Conservation (phyloP, 2,113 vertebrate species). For the Ceratotherium simum region DNA sequence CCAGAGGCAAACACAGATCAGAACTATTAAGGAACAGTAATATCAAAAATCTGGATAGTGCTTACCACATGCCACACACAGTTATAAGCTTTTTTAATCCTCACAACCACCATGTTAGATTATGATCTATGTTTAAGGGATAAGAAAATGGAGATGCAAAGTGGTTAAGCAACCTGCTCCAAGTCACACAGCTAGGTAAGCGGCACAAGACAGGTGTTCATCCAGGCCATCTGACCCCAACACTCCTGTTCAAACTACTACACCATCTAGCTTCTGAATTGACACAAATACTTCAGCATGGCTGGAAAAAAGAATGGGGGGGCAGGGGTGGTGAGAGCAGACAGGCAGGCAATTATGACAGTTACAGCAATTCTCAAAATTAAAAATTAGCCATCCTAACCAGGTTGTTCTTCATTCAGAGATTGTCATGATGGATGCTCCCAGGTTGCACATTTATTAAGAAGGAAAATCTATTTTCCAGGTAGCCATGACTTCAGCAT, state of each 20-base stretch:
- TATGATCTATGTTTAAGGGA: neutral
- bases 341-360: neutral
- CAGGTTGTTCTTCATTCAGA: neutral
- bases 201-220: neutral
- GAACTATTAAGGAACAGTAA: neutral
- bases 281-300: neutral
- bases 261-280: neutral
- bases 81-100: neutral
- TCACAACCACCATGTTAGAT: neutral
- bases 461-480: constrained; percentile 9
- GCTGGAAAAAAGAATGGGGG: neutral
- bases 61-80: neutral
- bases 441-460: neutral
- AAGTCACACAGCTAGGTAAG: neutral
- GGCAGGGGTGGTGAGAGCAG: neutral
- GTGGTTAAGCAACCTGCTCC: neutral
- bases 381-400: neutral
- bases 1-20: constrained; percentile 11
- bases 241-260: neutral
- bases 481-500: neutral
- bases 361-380: neutral
- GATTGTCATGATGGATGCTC: neutral
- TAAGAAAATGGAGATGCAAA: neutral
- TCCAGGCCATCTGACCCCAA: neutral
- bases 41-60: neutral